phyloP scores from a whole-genome alignment of 2,113 vertebrate genomes.

The Glareola pratincola region DNA sequence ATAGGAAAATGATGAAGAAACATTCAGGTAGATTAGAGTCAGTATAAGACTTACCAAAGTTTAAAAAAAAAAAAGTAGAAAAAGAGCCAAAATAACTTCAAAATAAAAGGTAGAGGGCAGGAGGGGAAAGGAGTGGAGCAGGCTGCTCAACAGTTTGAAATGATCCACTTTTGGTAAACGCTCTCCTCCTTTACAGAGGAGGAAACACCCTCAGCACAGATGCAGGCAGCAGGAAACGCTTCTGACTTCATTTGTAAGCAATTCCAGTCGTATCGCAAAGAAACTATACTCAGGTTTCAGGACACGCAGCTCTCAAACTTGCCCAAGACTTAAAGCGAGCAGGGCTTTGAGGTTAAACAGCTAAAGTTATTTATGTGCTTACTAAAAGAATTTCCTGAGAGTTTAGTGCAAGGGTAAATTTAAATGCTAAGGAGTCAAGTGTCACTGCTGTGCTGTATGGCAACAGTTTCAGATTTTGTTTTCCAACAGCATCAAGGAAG shows the following conservation, averaged over 20 bases:
- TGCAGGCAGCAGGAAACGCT: conserved; percentile 3
- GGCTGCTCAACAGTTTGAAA: not conserved
- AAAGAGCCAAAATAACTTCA: not conserved
- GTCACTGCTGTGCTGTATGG: not conserved
- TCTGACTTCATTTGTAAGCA: not conserved
- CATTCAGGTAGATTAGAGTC: not conserved
- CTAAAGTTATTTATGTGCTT: not conserved
- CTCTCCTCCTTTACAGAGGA: not conserved
- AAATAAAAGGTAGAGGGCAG: not conserved
- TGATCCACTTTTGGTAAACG: not conserved
- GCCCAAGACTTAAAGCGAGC: not conserved
- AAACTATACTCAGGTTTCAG: not conserved
- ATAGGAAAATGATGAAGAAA: not conserved
- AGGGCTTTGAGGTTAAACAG: not conserved
- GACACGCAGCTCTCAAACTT: not conserved
- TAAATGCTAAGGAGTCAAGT: not conserved
- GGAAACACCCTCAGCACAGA: not conserved
- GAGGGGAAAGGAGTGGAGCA: not conserved
- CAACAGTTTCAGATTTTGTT: not conserved
- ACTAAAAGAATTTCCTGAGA: not conserved
- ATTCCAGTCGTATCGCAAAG: not conserved
- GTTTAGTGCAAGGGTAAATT: not conserved
- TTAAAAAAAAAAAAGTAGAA: not conserved
- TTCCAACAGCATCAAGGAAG: not conserved
- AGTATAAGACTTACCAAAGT: not conserved